Base-by-base conservation (phyloP, 2,888 invertebrate genomes). In the Philonicus albiceps region DNA sequence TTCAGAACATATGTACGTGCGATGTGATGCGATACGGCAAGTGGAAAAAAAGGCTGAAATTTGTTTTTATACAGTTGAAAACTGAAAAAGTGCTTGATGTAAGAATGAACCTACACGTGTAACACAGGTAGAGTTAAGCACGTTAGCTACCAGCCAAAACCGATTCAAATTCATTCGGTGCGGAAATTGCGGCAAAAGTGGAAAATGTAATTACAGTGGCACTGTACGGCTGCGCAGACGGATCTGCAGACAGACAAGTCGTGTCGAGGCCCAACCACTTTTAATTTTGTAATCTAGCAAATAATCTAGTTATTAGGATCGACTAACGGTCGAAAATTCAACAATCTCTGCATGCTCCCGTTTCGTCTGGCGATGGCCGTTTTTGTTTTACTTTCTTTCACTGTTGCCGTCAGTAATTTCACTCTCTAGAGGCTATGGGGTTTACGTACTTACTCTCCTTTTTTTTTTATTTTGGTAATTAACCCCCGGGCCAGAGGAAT, bases 131-230 rank as follows among this genome's bases (percentile, higher is more conserved):
- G 49, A 49, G n/a, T n/a, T 11, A 19, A 11, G 19, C 64, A 27
- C 64, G 64, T 64, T 11, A 11, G 22, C 2, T 64, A 7, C 64
- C 22, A 19, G 19, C 19, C 64, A 22, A 55, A 64, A 64, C 64
- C 64, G 64, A 64, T 0, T 64, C 64, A 8, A 64, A 64, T 64
- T 27, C 64, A 64, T 64, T 64, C 78, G 49, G 27, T n/a, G 49
- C 49, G 49, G 49, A 78, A 49, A 78, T 78, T 49, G 53, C 43
- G 27, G 78, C 43, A 78, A 49, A 78, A 49, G 49, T 78, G 78
- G 78, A 78, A 78, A 78, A 49, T 78, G n/a, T 78, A 78, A 78
- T 78, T 76, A 76, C 64, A 27, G 64, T 7, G 27, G 27, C 19
- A 13, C 19, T 22, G 19, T 7, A 27, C 22, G 22, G 22, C 64